Percentiles rank a stretch among this genome's conserved stretches.
Evolutionary conservation across 1,140 invertebrate genomes (phyloP).

Genomic region (Amphibalanus amphitrite): DNA sequence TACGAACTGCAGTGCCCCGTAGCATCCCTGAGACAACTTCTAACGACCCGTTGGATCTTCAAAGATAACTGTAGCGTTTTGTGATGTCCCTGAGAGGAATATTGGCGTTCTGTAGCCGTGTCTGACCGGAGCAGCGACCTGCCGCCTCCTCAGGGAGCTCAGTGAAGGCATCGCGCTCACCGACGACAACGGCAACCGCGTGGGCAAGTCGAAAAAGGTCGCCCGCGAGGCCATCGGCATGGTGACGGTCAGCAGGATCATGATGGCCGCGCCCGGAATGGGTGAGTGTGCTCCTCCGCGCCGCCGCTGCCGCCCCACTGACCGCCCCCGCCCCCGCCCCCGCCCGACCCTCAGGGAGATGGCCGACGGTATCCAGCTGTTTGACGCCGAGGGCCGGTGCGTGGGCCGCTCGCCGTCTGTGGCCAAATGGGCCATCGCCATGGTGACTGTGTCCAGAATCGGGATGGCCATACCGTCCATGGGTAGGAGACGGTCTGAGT

Average conservation of each 20-base stretch:
- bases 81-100: no score
- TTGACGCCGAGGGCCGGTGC: constrained; percentile 52
- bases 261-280: constrained; percentile 36
- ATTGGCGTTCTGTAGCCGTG: no score
- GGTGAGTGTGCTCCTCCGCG: constrained; percentile 18
- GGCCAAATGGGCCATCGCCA: constrained; percentile 30
- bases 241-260: constrained; percentile 37
- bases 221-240: constrained; percentile 32
- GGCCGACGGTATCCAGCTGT: constrained; percentile 30
- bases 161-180: constrained; percentile 34
- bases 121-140: no score
- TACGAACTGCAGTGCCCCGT: no score
- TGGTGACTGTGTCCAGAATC: constrained; percentile 39
- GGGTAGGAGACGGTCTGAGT: no score
- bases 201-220: constrained; percentile 51
- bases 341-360: no score
- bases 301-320: no score
- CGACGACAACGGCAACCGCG: constrained; percentile 55
- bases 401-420: constrained; percentile 51
- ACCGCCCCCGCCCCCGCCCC: no score
- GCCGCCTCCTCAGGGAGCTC: constrained; percentile 17
- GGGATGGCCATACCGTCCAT: constrained; percentile 32
- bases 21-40: no score
- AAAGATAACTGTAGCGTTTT: no score
- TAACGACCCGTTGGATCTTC: no score